Conservation (phyloP, 1,140 invertebrate species). For the Sarcophaga peregrina region DNA sequence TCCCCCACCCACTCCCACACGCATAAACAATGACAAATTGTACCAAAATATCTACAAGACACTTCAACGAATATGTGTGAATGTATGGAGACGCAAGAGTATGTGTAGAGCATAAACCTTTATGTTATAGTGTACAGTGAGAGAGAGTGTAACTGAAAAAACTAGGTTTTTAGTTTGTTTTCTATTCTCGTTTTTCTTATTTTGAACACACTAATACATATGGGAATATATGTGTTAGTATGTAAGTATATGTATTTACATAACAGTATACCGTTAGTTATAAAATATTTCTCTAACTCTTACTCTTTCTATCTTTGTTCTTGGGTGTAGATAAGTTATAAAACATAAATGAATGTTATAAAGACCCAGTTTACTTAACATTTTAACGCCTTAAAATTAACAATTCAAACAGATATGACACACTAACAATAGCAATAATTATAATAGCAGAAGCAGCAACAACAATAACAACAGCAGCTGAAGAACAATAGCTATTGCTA, state of each 20-base stretch:
- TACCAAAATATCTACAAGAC: background rate
- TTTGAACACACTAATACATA: background rate
- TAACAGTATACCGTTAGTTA: too few species aligned
- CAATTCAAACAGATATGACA: slow-evolving; percentile 38
- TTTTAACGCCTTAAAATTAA: slow-evolving; percentile 40
- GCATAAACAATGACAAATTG: background rate
- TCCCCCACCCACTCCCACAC: background rate
- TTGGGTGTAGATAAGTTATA: slow-evolving; percentile 5
- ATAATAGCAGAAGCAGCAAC: background rate
- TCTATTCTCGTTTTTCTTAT: background rate
- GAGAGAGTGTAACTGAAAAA: background rate
- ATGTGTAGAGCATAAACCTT: too few species aligned
- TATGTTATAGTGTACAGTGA: too few species aligned
- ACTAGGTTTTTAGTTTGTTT: background rate
- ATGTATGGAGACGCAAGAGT: too few species aligned
- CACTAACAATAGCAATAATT: background rate
- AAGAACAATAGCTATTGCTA: too few species aligned
- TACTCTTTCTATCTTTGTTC: background rate
- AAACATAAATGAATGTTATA: slow-evolving; percentile 40
- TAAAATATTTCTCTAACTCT: too few species aligned
- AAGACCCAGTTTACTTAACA: slow-evolving; percentile 39
- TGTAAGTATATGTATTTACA: background rate
- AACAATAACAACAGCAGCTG: background rate
- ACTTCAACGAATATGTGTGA: too few species aligned
- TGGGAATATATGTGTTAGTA: background rate